phyloP scores from a whole-genome alignment of 1,140 invertebrate species.

The Caenorhabditis brenneri region DNA sequence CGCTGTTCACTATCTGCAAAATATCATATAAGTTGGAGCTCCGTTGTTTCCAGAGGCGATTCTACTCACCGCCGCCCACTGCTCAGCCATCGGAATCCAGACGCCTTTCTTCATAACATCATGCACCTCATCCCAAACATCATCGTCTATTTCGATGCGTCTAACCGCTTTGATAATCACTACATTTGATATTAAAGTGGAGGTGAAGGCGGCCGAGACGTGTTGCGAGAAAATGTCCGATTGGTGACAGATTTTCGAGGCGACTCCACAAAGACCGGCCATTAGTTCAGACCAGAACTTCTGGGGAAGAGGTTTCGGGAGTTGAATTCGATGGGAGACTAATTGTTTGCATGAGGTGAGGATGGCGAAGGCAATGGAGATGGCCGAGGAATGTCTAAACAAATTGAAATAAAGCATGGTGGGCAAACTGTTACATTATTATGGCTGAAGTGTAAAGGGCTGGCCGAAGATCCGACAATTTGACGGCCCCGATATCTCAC shows the following conservation, averaged over 20 bases:
- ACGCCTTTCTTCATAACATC: constrained; percentile 59
- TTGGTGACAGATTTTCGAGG: constrained; percentile 51
- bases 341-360: constrained; percentile 51
- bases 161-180: constrained; percentile 60
- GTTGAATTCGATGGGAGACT: constrained; percentile 61
- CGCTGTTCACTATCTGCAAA: constrained; percentile 61
- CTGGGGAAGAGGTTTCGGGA: constrained; percentile 59
- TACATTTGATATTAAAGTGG: constrained; percentile 49
- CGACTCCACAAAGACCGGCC: constrained; percentile 20
- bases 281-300: constrained; percentile 57
- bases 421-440: too few relatives aligned
- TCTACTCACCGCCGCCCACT: constrained; percentile 56
- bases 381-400: constrained; percentile 49
- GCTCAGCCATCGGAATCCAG: constrained; percentile 66
- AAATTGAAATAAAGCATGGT: too few relatives aligned
- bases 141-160: constrained; percentile 64
- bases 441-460: too few relatives aligned
- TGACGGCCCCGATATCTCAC: too few relatives aligned
- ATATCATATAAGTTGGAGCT: too few relatives aligned
- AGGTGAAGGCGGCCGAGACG: constrained; percentile 62
- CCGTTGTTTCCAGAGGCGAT: too few relatives aligned
- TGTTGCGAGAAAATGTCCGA: constrained; percentile 59
- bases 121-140: constrained; percentile 67
- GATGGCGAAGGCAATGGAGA: constrained; percentile 51
- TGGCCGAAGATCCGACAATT: too few relatives aligned